phyloP scores from a whole-genome alignment of 2,888 invertebrate species.

The Machimus atricapillus region DNA sequence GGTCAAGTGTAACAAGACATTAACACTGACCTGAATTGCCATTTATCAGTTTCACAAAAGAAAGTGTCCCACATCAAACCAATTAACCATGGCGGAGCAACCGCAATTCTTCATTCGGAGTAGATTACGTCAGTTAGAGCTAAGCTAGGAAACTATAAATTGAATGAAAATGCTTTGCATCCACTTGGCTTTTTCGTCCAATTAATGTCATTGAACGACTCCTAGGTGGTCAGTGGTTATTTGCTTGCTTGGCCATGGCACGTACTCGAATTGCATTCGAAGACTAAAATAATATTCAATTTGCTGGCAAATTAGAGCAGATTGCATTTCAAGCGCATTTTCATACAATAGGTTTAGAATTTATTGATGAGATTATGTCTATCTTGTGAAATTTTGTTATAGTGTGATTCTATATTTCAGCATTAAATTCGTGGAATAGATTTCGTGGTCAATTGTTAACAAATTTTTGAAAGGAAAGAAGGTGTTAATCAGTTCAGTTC shows the following conservation, averaged over 20 bases:
- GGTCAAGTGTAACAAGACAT: not conserved
- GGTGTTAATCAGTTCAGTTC: too few relatives aligned
- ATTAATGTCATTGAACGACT: slow-evolving; percentile 16
- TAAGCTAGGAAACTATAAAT: not conserved
- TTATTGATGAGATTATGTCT: not conserved
- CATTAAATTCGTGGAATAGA: not conserved
- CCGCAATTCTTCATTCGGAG: not conserved
- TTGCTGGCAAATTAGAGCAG: not conserved
- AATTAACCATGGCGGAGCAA: not conserved
- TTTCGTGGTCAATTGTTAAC: not conserved
- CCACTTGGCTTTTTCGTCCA: slow-evolving; percentile 16
- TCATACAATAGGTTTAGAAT: not conserved
- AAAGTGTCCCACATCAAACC: not conserved
- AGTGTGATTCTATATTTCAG: not conserved
- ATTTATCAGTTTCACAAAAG: not conserved
- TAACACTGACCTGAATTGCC: not conserved
- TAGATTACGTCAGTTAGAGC: not conserved
- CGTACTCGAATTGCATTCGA: not conserved
- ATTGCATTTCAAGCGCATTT: not conserved
- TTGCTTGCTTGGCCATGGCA: slow-evolving; percentile 1
- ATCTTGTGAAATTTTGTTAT: not conserved
- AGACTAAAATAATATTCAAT: not conserved
- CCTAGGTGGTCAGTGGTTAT: slow-evolving; percentile 1
- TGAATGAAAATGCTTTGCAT: slow-evolving; percentile 26
- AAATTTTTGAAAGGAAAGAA: too few relatives aligned